Percentiles rank a stretch among this genome's conserved stretches.
These are phyloP conservation scores for Listronotus bonariensis DNA, from an alignment of 1,140 invertebrate genomes.

Conservation along the genomic window DNA sequence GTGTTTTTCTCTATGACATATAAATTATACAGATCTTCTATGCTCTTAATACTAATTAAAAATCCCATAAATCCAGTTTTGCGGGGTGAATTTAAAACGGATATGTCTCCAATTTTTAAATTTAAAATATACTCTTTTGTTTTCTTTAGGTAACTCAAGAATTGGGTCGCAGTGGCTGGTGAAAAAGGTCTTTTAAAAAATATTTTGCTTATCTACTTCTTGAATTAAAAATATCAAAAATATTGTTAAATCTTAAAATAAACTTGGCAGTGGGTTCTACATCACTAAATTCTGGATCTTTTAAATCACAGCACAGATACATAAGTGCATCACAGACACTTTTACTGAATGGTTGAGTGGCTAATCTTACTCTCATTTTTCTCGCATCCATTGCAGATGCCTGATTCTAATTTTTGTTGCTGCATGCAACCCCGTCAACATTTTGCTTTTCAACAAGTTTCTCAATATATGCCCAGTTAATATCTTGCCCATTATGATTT, in stretches of 20 bases:
- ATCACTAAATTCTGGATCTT: slow-evolving; percentile 39
- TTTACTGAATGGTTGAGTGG: slow-evolving; percentile 44
- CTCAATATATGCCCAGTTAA: slow-evolving; percentile 35
- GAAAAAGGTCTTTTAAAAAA: slow-evolving; percentile 31
- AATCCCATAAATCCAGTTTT: slow-evolving; percentile 50
- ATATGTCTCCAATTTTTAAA: slow-evolving; percentile 23
- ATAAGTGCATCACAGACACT: slow-evolving; percentile 43
- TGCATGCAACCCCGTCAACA: slow-evolving; percentile 34
- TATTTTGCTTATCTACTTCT: slow-evolving; percentile 35
- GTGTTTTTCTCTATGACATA: slow-evolving; percentile 35
- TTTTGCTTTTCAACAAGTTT: slow-evolving; percentile 36
- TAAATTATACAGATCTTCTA: slow-evolving; percentile 42
- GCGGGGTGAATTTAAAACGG: slow-evolving; percentile 23
- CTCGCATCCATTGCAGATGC: slow-evolving; percentile 42
- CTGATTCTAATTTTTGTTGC: slow-evolving; percentile 43
- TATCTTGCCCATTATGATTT: slow-evolving; percentile 5
- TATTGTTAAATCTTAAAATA: slow-evolving; percentile 39
- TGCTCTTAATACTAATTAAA: slow-evolving; percentile 42
- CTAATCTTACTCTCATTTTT: slow-evolving; percentile 50
- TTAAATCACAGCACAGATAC: slow-evolving; percentile 27
- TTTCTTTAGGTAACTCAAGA: slow-evolving; percentile 23
- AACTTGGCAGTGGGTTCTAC: background rate
- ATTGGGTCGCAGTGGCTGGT: slow-evolving; percentile 22
- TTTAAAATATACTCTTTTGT: slow-evolving; percentile 32
- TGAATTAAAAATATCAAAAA: slow-evolving; percentile 50